phyloP scores from a whole-genome alignment of 2,888 invertebrate genomes.

The Acronicta aceris region DNA sequence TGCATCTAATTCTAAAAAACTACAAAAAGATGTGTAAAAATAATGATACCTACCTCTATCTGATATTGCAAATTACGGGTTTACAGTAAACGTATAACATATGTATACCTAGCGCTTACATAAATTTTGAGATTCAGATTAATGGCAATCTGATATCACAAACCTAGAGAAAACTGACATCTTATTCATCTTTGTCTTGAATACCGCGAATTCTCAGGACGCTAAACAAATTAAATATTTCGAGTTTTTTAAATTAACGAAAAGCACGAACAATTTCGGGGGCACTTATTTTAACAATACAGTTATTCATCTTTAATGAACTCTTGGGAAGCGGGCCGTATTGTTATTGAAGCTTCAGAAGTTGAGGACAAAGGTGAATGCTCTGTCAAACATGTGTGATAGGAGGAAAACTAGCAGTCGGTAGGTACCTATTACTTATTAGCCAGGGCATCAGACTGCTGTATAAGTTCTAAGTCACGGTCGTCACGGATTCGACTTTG shows the following conservation, averaged over 20 bases:
- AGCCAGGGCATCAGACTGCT: background rate
- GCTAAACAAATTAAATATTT: slow-evolving; percentile 4
- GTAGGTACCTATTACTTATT: background rate
- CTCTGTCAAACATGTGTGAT: slow-evolving; percentile 1
- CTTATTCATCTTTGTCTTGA: background rate
- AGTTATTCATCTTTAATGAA: slow-evolving; percentile 43
- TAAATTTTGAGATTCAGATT: too few species aligned
- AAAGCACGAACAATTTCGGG: slow-evolving; percentile 5
- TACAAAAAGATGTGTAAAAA: too few species aligned
- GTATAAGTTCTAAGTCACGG: background rate
- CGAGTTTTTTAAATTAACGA: slow-evolving; percentile 25
- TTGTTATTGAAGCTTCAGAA: slow-evolving; percentile 27
- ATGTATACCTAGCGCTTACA: too few species aligned
- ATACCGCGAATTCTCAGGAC: background rate
- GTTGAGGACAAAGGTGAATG: slow-evolving; percentile 38
- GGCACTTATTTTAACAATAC: slow-evolving; percentile 31
- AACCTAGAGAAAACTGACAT: background rate
- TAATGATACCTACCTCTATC: too few species aligned
- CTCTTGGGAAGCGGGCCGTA: slow-evolving; percentile 49
- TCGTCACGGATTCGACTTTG: too few species aligned
- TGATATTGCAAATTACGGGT: too few species aligned
- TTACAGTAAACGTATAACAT: too few species aligned
- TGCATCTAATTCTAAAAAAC: background rate
- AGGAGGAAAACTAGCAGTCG: background rate
- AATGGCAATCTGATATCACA: too few species aligned